Evolutionary conservation across 1,140 invertebrate genomes (phyloP).

Genomic region (Steinernema khuongi): DNA sequence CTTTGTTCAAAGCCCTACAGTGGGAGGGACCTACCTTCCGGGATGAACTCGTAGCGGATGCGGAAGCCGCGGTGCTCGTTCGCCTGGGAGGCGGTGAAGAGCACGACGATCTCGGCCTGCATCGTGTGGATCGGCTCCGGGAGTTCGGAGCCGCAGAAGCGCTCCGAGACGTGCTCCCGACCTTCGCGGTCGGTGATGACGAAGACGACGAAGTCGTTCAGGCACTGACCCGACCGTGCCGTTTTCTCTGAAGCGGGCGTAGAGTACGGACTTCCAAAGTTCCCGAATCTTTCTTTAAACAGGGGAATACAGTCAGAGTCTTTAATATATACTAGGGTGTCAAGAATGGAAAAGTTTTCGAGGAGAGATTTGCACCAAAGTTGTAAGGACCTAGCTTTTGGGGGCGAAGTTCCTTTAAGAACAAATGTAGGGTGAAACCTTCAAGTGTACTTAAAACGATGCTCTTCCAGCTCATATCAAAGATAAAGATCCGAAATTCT

Average conservation of each 20-base stretch:
- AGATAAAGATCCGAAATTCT: too few species aligned
- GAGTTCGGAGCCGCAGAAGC: background rate
- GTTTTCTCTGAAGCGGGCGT: slow-evolving; percentile 4
- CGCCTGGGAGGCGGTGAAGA: background rate
- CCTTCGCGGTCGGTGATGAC: background rate
- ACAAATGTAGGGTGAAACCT: too few species aligned
- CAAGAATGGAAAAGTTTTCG: too few species aligned
- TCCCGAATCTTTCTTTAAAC: too few species aligned
- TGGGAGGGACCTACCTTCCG: too few species aligned
- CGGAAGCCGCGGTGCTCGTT: background rate
- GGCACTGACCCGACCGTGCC: background rate
- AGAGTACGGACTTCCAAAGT: too few species aligned
- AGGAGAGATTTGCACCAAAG: too few species aligned
- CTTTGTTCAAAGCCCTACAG: too few species aligned
- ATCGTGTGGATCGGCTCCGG: background rate
- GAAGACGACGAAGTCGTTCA: slow-evolving; percentile 4
- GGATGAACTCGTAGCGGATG: background rate
- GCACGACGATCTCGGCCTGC: background rate
- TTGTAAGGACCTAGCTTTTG: too few species aligned
- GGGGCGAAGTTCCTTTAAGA: too few species aligned
- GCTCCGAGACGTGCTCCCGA: background rate
- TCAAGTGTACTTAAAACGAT: background rate
- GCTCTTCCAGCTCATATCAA: background rate
- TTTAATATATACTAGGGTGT: too few species aligned
- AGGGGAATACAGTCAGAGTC: too few species aligned